Conservation (phyloP, 2,797 vertebrate species). For the Sebastes dallii region DNA sequence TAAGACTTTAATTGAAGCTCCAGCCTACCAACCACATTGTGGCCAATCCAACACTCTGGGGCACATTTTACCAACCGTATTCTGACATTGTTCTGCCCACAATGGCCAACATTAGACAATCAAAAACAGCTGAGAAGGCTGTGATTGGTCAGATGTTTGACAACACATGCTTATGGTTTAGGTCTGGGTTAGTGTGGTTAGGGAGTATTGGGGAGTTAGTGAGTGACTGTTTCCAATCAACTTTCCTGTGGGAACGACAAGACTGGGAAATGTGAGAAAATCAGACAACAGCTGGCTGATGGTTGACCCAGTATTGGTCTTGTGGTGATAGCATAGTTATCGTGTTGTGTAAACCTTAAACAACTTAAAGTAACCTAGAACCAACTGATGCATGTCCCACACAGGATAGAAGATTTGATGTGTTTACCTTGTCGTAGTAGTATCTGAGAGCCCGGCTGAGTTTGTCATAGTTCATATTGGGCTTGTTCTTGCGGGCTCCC, state of each 20-base stretch:
- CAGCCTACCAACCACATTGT: too few species aligned
- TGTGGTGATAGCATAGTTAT: not conserved
- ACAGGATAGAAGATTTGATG: too few species aligned
- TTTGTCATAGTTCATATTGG: constrained; percentile 99
- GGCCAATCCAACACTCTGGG: too few species aligned
- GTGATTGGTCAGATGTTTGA: not conserved
- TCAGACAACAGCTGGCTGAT: not conserved
- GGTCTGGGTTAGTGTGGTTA: not conserved
- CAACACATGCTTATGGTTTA: not conserved
- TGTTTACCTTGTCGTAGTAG: constrained; percentile 95
- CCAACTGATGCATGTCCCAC: not conserved
- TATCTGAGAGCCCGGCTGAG: constrained; percentile 96
- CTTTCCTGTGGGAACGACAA: not conserved
- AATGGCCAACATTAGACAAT: not conserved
- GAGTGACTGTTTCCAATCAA: not conserved
- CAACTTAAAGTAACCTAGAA: too few species aligned
- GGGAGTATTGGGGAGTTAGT: not conserved
- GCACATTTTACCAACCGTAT: not conserved
- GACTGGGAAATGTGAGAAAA: not conserved
- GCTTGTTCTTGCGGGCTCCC: constrained; percentile 98
- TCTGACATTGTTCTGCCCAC: not conserved
- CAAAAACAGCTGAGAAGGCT: not conserved
- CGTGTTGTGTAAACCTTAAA: not conserved
- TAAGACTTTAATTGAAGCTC: too few species aligned
- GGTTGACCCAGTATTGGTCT: not conserved